Conservation (phyloP, 1,140 invertebrate genomes). For the Ephestia elutella region DNA sequence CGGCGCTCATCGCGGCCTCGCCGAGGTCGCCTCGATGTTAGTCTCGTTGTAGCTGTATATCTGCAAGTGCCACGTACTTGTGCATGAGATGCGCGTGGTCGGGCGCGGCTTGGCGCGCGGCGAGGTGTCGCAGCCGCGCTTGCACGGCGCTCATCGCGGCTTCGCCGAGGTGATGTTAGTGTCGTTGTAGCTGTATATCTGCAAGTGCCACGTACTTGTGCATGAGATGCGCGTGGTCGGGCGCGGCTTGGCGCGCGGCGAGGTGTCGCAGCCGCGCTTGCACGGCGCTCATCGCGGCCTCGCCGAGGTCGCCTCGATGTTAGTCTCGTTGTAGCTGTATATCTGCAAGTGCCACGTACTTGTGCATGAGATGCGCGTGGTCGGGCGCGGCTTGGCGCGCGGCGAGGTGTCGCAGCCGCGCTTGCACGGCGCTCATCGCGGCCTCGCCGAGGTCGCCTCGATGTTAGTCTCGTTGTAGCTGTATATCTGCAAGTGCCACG, state of each 20-base stretch:
- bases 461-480: constrained; percentile 27
- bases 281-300: constrained; percentile 43
- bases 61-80: too few relatives aligned
- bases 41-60: too few relatives aligned
- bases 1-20: constrained; percentile 41
- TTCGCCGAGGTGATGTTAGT: constrained; percentile 38
- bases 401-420: constrained; percentile 43
- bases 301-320: constrained; percentile 32
- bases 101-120: constrained; percentile 34
- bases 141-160: constrained; percentile 44
- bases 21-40: constrained; percentile 29
- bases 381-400: constrained; percentile 41
- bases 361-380: constrained; percentile 62
- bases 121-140: constrained; percentile 43
- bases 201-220: too few relatives aligned
- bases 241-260: constrained; percentile 33
- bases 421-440: constrained; percentile 43
- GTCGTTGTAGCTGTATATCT: too few relatives aligned
- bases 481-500: too few relatives aligned
- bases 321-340: constrained; percentile 37
- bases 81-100: constrained; percentile 63
- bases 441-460: constrained; percentile 41
- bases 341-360: too few relatives aligned
- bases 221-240: constrained; percentile 59
- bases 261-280: constrained; percentile 47